These are phyloP conservation scores for Cecidostiba fungosa DNA, from an alignment of 2,888 invertebrate genomes.

Conservation along the genomic window DNA sequence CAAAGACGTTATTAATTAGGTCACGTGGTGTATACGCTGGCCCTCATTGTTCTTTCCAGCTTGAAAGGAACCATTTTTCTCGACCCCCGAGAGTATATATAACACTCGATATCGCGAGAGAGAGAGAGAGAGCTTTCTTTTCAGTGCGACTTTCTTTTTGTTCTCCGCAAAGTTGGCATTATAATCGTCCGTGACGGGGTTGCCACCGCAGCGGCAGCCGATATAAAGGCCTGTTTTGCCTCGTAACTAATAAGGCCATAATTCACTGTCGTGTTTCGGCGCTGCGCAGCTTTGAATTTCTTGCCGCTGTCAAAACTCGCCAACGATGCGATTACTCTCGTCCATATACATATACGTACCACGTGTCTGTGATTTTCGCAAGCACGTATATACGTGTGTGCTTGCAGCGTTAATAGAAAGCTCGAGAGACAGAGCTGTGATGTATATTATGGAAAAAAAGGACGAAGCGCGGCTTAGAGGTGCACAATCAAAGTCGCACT, in stretches of 20 bases:
- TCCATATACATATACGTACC: background rate
- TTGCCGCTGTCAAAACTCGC: background rate
- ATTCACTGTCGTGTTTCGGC: constrained; percentile 55
- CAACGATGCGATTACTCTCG: background rate
- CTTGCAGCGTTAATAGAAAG: constrained; percentile 25
- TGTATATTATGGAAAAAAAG: background rate
- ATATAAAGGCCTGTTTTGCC: constrained; percentile 44
- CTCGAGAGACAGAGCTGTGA: background rate
- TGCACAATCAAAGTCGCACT: constrained; percentile 61
- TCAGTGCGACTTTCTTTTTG: background rate
- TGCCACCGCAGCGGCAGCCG: background rate
- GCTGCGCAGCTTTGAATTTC: background rate
- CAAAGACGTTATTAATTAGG: constrained; percentile 65
- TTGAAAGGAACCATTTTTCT: constrained; percentile 59
- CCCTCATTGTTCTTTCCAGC: constrained; percentile 49
- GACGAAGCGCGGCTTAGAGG: background rate
- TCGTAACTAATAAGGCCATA: constrained; percentile 60
- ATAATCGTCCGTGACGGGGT: constrained; percentile 52
- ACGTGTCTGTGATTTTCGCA: background rate
- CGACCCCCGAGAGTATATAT: background rate
- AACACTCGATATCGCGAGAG: background rate
- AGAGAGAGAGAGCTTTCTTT: constrained; percentile 27
- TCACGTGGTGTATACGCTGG: constrained; percentile 57
- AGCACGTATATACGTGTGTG: background rate
- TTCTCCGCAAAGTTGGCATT: constrained; percentile 60